Evolutionary conservation across 2,888 invertebrate genomes (phyloP).

Genomic region (Leptarthrus brevirostris): DNA sequence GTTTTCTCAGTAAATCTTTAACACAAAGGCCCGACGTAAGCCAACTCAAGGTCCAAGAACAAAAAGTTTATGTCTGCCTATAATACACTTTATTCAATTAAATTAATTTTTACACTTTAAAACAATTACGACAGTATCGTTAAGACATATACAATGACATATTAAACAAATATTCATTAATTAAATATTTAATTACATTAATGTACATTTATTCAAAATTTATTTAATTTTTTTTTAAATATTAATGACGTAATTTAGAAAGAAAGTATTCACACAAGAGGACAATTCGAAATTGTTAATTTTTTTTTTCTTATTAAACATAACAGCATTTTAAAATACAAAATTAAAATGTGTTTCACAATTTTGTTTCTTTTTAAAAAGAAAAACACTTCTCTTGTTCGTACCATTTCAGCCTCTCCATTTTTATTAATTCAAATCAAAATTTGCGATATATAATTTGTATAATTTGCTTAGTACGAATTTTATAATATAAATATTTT

Average conservation of each 20-base stretch:
- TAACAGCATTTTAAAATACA: constrained; percentile 9
- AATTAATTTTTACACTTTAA: constrained; percentile 22
- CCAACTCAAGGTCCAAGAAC: constrained; percentile 22
- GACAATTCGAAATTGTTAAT: background rate
- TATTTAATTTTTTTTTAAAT: constrained; percentile 1
- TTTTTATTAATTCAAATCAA: constrained; percentile 20
- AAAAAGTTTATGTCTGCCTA: constrained; percentile 9
- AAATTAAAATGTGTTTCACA: constrained; percentile 2
- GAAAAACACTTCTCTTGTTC: constrained; percentile 21
- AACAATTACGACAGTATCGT: constrained; percentile 19
- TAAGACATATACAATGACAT: constrained; percentile 42
- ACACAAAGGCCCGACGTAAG: constrained; percentile 14
- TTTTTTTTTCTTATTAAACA: constrained; percentile 16
- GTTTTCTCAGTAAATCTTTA: constrained; percentile 20
- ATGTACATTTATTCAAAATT: constrained; percentile 38
- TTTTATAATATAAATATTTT: constrained; percentile 34
- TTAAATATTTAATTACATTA: constrained; percentile 34
- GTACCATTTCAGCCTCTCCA: background rate
- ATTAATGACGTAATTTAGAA: background rate
- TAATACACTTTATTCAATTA: constrained; percentile 31
- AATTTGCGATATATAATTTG: constrained; percentile 8
- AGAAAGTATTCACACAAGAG: background rate
- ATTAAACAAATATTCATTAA: constrained; percentile 16
- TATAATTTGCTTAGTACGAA: constrained; percentile 35
- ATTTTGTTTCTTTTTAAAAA: constrained; percentile 1